These are phyloP conservation scores for Muscicapa striata DNA, from an alignment of 2,797 vertebrate genomes.

Conservation along the genomic window DNA sequence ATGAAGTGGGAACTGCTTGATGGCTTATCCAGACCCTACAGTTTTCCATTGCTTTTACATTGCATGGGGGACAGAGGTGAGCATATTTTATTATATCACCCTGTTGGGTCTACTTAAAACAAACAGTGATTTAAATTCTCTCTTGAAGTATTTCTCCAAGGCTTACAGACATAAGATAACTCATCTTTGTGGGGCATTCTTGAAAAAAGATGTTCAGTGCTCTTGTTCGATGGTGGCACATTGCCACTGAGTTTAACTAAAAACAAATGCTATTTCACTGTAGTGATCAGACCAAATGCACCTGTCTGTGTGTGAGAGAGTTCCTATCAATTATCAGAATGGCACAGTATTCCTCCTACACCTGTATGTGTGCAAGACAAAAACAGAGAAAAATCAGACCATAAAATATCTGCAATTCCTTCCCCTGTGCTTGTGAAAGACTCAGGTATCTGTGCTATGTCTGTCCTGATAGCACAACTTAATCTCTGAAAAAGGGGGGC, in stretches of 20 bases:
- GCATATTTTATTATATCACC: neutral
- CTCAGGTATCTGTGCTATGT: neutral
- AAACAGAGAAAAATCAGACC: neutral
- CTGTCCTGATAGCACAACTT: neutral
- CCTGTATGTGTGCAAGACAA: neutral
- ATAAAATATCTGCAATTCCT: neutral
- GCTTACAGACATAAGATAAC: constrained; percentile 38
- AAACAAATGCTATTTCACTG: neutral
- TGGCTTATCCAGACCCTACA: neutral
- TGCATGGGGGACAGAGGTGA: neutral
- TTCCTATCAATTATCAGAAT: neutral
- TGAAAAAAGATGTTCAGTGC: neutral
- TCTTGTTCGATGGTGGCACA: constrained; percentile 31
- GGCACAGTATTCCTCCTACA: neutral
- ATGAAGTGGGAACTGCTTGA: neutral
- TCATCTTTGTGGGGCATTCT: neutral
- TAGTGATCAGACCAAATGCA: neutral
- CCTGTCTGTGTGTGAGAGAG: neutral
- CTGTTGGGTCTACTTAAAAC: neutral
- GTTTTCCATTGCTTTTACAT: neutral
- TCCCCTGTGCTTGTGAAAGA: neutral
- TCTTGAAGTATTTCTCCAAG: constrained; percentile 55
- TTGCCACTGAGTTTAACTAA: neutral
- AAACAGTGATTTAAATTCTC: constrained; percentile 16
- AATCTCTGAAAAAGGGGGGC: neutral